Conservation (phyloP, 2,113 vertebrate species). For the Fregetta grallaria region DNA sequence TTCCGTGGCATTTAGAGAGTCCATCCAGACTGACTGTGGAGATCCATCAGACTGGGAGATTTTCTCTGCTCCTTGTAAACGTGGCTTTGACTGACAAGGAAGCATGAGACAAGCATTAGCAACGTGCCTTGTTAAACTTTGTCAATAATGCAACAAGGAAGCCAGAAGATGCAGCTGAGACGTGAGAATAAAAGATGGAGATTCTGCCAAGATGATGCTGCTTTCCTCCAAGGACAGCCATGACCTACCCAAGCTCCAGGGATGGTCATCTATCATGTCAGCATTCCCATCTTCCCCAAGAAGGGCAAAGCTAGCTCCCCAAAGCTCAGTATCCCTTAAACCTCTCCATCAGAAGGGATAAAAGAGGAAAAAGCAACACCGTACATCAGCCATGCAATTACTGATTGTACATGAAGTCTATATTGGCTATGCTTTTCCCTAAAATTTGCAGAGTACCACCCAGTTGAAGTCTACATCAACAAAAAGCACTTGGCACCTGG, state of each 20-base stretch:
- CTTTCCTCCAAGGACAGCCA: background rate
- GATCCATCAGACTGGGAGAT: background rate
- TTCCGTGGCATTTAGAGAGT: background rate
- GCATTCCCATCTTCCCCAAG: background rate
- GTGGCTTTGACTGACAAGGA: background rate
- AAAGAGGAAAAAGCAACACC: background rate
- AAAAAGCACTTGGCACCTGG: background rate
- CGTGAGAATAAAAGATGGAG: background rate
- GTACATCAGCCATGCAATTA: background rate
- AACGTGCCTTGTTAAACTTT: fast-evolving
- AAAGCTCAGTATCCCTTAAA: background rate
- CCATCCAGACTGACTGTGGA: background rate
- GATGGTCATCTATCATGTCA: background rate
- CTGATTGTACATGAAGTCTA: background rate
- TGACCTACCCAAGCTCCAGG: background rate
- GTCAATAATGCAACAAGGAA: background rate
- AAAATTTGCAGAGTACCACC: background rate
- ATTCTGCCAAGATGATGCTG: background rate
- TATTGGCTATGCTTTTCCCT: background rate
- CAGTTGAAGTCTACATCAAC: background rate
- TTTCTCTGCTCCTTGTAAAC: background rate
- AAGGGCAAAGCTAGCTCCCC: background rate
- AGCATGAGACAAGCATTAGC: background rate
- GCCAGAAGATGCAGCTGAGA: background rate
- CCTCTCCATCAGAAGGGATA: background rate